A percentile compares a stretch with the other conserved stretches of the same genome.
Conservation (phyloP, 2,888 invertebrate species). For the Nudaria mundana region DNA sequence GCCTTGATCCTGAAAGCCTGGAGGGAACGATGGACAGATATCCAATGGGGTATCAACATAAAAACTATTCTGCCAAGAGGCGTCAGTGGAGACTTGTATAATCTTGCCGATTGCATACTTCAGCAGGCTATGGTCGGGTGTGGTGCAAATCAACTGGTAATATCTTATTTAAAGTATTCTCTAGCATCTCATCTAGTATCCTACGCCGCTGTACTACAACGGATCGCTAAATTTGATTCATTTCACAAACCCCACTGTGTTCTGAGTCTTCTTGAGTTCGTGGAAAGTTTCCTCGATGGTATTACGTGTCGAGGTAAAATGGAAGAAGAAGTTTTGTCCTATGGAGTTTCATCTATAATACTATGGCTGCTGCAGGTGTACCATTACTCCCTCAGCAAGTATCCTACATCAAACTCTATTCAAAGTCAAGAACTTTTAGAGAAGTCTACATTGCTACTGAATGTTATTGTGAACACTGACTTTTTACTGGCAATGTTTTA, state of each 20-base stretch:
- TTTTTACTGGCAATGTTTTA: slow-evolving; percentile 91
- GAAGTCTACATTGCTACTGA: slow-evolving; percentile 85
- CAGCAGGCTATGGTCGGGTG: slow-evolving; percentile 97
- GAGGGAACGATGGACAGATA: slow-evolving; percentile 97
- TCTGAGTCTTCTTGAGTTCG: slow-evolving; percentile 90
- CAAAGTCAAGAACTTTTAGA: slow-evolving; percentile 84
- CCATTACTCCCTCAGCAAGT: slow-evolving; percentile 71
- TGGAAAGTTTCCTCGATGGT: slow-evolving; percentile 85
- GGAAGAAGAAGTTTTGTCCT: slow-evolving; percentile 92
- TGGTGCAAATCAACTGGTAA: slow-evolving; percentile 93
- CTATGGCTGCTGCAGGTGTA: slow-evolving; percentile 91
- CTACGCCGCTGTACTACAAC: slow-evolving; percentile 92
- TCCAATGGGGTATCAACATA: slow-evolving; percentile 97
- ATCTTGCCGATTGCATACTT: slow-evolving; percentile 94
- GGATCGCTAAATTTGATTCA: slow-evolving; percentile 94
- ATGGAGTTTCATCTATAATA: slow-evolving; percentile 90
- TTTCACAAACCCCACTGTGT: slow-evolving; percentile 94
- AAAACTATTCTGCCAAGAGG: slow-evolving; percentile 94
- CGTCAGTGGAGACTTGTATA: slow-evolving; percentile 96
- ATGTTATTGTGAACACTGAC: slow-evolving; percentile 85
- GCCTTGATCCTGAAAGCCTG: slow-evolving; percentile 92
- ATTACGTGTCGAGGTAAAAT: slow-evolving; percentile 89
- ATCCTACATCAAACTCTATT: slow-evolving; percentile 68
- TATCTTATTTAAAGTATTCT: slow-evolving; percentile 96
- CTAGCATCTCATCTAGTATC: slow-evolving; percentile 94